Evolutionary conservation across 2,113 vertebrate genomes (phyloP), one percentile per base, ranked within the genome.

Genomic region (Ellobius talpinus): DNA sequence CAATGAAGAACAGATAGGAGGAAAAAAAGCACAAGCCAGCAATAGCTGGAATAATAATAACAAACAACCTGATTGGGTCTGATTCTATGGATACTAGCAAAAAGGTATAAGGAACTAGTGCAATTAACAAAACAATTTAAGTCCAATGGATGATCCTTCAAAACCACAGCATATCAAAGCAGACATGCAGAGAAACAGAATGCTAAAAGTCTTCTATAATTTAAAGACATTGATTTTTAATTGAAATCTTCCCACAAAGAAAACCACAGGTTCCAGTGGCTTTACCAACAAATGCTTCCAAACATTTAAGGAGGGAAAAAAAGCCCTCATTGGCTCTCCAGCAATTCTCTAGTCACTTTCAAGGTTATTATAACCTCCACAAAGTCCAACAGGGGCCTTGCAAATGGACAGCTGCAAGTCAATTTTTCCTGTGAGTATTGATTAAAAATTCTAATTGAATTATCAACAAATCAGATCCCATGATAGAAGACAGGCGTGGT

Each of bases 151-250:
- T 66, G 72, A 79, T 45, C 24, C 45, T 92, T 92, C 50, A 65
- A 92, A 91, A 68, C 55, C 77, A 58, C 29, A 61, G 39, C 68
- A 36, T n/a, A 65, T 50, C 84, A 92, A 82, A 58, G 66, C 45
- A 78, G 77, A 84, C 11, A 61, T 39, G 85, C 5, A 9, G 45
- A 93, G 61, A 89, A 50, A 63, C 6, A 78, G 58, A 77, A 42
- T 5, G 26, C n/a, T 2, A 52, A 89, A 47, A 4, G 39, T 86
- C 36, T 76, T 77, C 42, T 87, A 58, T 63, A 78, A 93, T 77
- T 84, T 61, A 85, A 93, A 89, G 55, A 84, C 74, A 77, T 73
- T 47, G 77, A 95, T 95, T 50, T 61, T 21, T 89, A 89, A 85
- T 78, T 61, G 50, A 77, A 50, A 93, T 85, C 70, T 93, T 77